Percentiles rank a stretch among this genome's conserved stretches.
Evolutionary conservation across 2,888 invertebrate species (phyloP).

Genomic region (Pristionchus arcanus): DNA sequence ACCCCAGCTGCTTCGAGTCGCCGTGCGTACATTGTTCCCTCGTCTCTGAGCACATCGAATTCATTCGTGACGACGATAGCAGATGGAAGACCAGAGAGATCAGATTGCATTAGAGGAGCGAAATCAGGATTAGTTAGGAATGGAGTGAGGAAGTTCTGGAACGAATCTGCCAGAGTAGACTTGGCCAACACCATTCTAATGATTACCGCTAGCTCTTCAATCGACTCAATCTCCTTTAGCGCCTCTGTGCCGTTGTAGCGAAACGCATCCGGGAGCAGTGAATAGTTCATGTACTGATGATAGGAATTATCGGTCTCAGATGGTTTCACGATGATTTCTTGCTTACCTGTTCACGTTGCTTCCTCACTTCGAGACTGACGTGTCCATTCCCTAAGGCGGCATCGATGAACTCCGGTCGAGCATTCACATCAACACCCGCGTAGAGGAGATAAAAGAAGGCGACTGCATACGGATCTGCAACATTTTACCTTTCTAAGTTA

Average conservation of each 20-base stretch:
- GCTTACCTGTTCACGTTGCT: not conserved
- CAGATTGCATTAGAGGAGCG: constrained; percentile 79
- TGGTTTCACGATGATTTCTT: not conserved
- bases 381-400: not conserved
- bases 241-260: not conserved
- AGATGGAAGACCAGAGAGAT: constrained; percentile 75
- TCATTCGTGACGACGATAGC: constrained; percentile 80
- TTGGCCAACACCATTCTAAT: too few species aligned
- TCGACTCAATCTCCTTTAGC: not conserved
- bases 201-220: not conserved
- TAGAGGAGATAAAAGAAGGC: not conserved
- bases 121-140: constrained; percentile 76
- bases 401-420: not conserved
- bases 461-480: not conserved
- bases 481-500: not conserved
- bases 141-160: constrained; percentile 62
- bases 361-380: not conserved
- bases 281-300: constrained; percentile 41
- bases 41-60: constrained; percentile 80
- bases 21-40: constrained; percentile 79
- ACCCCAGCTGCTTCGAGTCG: constrained; percentile 72
- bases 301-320: not conserved
- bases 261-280: constrained; percentile 14
- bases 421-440: not conserved
- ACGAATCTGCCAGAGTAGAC: too few species aligned